Percentiles rank a stretch among this genome's conserved stretches.
phyloP scores from a whole-genome alignment of 2,797 vertebrate genomes.

The Malurus leucopterus region DNA sequence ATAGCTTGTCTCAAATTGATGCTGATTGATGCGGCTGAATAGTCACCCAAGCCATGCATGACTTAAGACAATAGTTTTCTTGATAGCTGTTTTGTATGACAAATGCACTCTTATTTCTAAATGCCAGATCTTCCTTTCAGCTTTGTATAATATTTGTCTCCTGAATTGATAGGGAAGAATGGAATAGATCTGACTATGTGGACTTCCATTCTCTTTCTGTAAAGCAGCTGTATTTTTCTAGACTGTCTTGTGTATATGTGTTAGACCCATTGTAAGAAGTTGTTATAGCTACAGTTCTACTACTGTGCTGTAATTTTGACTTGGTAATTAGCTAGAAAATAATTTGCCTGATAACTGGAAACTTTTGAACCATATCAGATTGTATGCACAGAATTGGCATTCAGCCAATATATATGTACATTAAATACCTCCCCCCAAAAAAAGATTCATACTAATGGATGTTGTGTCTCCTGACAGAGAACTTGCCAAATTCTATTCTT shows the following conservation, averaged over 20 bases:
- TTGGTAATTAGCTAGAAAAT: background rate
- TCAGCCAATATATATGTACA: background rate
- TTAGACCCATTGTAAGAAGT: background rate
- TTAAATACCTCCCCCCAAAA: rapidly evolving
- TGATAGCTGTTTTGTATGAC: conserved; percentile 50
- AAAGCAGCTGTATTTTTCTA: conserved; percentile 35
- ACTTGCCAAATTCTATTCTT: background rate
- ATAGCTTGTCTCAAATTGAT: conserved; percentile 63
- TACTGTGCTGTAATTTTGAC: background rate
- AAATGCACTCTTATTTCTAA: conserved; percentile 57
- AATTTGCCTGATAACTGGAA: background rate
- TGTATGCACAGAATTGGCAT: background rate
- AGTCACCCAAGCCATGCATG: background rate
- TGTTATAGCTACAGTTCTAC: background rate
- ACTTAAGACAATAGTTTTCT: conserved; percentile 60
- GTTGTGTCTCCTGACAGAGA: background rate
- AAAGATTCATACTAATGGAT: background rate
- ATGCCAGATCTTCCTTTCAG: conserved; percentile 44
- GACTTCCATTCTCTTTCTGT: conserved; percentile 14
- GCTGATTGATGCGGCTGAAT: conserved; percentile 59
- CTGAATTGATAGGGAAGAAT: conserved; percentile 45
- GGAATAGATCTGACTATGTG: background rate
- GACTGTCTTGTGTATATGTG: background rate
- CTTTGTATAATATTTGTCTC: conserved; percentile 46
- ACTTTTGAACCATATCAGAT: background rate